Evolutionary conservation across 2,888 invertebrate species (phyloP), one percentile per base, ranked within the genome.

Genomic region (Lasius fuliginosus): DNA sequence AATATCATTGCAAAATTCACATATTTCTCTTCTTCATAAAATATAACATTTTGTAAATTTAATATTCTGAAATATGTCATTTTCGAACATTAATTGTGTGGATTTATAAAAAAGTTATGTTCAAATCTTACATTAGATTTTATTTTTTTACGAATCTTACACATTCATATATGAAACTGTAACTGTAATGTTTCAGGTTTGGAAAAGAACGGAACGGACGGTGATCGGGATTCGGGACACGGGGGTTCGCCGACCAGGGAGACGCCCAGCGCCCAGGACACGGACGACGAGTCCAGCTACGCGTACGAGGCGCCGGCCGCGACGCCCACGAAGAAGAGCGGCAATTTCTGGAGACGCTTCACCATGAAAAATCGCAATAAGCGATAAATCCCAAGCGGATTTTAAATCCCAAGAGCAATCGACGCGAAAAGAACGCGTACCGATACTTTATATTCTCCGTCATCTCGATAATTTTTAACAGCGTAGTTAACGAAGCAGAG

Each of bases 351-450:
- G 97, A 96, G 96, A 94, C 96, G 97, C 93, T 96, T 97, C 91
- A 96, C 97, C 88, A 96, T 97, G 96, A 97, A 97, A 94, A 97
- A 96, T 91, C 96, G 96, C 93, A 96, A 96, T 91, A 97, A 96
- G 95, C 96, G 96, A 96, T 97, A 96, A 96, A 95, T 60, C 27
- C 18, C 36, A 36, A 36, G 27, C 42, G 15, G n/a, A 11, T 42
- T 23, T 46, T 6, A 36, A 36, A 36, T 5, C 18, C 65, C 58
- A 53, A 53, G n/a, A 75, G 68, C 46, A 67, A 23, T 60, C 67
- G 64, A 33, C 65, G 86, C 69, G 42, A 84, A 83, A 36, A 81
- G 71, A 83, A 73, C 64, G 40, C 62, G 40, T 56, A 88, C 77
- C 87, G 84, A 87, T 73, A 88, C 82, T 85, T 75, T 58, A 85